Conservation (phyloP, 2,113 vertebrate genomes). For the Phrynosoma blainvillii region DNA sequence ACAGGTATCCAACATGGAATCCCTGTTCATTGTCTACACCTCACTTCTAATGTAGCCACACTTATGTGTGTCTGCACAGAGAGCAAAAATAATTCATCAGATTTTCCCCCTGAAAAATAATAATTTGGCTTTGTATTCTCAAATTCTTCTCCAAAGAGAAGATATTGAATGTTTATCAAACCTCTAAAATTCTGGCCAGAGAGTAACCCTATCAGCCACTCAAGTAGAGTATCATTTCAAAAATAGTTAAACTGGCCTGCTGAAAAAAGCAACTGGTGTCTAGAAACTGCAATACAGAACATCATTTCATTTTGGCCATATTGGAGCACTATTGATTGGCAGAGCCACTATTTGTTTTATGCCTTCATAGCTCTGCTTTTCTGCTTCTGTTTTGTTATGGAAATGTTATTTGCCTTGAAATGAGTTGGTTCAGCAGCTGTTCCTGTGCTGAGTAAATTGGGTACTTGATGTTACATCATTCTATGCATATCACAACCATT, state of each 20-base stretch:
- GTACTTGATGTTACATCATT: slow-evolving; percentile 1
- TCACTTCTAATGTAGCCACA: too few species aligned
- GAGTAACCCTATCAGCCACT: not conserved
- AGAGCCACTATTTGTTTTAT: slow-evolving; percentile 22
- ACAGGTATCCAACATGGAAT: not conserved
- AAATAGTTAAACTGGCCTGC: not conserved
- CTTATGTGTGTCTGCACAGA: too few species aligned
- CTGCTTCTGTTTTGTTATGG: slow-evolving; percentile 28
- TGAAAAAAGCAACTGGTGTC: not conserved
- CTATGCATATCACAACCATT: not conserved
- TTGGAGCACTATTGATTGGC: slow-evolving; percentile 39
- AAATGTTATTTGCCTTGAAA: slow-evolving; percentile 45
- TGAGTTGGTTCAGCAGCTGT: slow-evolving; percentile 2
- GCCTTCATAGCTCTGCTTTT: not conserved
- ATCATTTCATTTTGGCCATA: not conserved
- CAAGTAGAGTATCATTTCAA: not conserved
- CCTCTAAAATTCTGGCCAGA: not conserved
- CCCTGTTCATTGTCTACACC: too few species aligned
- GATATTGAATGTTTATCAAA: not conserved
- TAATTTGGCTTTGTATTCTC: not conserved
- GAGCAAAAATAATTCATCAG: not conserved
- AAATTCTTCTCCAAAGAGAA: not conserved
- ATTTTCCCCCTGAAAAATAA: not conserved
- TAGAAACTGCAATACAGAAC: not conserved
- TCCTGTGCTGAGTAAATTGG: slow-evolving; percentile 33